Evolutionary conservation across 2,113 vertebrate species (phyloP), one percentile per base, ranked within the genome.

Genomic region (Nestor notabilis): DNA sequence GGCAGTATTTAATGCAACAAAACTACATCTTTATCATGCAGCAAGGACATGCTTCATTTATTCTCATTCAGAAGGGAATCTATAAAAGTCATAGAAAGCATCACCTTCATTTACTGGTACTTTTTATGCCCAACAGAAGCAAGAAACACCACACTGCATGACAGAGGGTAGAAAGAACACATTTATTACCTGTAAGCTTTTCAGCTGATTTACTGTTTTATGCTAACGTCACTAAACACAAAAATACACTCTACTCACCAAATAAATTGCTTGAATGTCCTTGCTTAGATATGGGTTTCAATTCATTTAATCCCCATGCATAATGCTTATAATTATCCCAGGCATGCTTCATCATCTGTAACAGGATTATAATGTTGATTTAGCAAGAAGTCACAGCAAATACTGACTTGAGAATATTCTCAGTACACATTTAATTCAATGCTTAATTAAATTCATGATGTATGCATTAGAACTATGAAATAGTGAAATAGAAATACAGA

Each of bases 181-280:
- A 39, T 83, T 93, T 81, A 93, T 85, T 81, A 89, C 85, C 86
- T 89, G 37, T 70, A 96, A 93, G 95, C 91, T 94, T 91, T 95
- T 90, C 89, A 93, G 66, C 79, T 94, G 92, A 92, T 96, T 94
- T 94, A 89, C 77, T 66, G 81, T 91, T 94, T 84, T 56, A 93
- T 46, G 70, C 39, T 94, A 92, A 81, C 47, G 64, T 95, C 86
- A 97, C 66, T 93, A 96, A 97, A 87, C 84, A 97, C 72, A 89
- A 97, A 97, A 96, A 76, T 46, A 95, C 55, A 84, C 60, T 92
- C 68, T 97, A 99, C 99, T 99, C 97, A 99, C 99, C 99, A 98
- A 99, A 99, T 95, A 99, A 99, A 98, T 99, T 99, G 98, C 99
- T 99, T 65, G 99, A 99, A 98, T 99, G 99, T 97, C 99, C 99